phyloP scores from a whole-genome alignment of 2,113 vertebrate species.

The Stigmatopora argus region DNA sequence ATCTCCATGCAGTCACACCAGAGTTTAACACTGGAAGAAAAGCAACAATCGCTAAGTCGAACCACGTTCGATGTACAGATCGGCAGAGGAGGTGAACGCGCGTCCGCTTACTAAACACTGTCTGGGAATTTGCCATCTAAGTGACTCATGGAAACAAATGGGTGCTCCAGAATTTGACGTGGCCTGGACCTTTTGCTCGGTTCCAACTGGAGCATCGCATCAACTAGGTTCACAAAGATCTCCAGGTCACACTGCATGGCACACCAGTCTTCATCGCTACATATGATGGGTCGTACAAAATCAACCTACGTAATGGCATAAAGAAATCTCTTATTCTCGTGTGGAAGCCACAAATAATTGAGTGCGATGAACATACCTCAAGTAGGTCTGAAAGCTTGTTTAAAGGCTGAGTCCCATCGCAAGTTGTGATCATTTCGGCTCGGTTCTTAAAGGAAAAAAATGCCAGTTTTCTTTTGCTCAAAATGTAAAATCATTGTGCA shows the following conservation, averaged over 20 bases:
- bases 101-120: slow-evolving; percentile 3
- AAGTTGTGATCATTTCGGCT: slow-evolving; percentile 5
- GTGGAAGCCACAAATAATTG: not conserved
- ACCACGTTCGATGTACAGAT: too few species aligned
- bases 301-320: not conserved
- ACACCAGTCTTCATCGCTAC: slow-evolving; percentile 1
- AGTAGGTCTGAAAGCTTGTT: slow-evolving; percentile 7
- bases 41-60: not conserved
- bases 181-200: not conserved
- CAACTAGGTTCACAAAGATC: slow-evolving; percentile 1
- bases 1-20: slow-evolving; percentile 3
- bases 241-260: slow-evolving; percentile 9
- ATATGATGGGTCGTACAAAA: slow-evolving; percentile 7
- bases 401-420: slow-evolving; percentile 2
- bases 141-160: slow-evolving; percentile 2
- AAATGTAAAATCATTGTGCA: not conserved
- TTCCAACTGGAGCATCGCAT: not conserved
- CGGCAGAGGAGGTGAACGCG: not conserved
- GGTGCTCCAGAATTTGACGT: slow-evolving; percentile 6
- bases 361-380: not conserved
- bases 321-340: not conserved
- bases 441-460: not conserved
- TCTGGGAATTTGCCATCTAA: slow-evolving; percentile 10
- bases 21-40: slow-evolving; percentile 5
- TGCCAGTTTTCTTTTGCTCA: not conserved